Evolutionary conservation across 1,140 invertebrate species (phyloP).

Genomic region (Teleopsis dalmanni): DNA sequence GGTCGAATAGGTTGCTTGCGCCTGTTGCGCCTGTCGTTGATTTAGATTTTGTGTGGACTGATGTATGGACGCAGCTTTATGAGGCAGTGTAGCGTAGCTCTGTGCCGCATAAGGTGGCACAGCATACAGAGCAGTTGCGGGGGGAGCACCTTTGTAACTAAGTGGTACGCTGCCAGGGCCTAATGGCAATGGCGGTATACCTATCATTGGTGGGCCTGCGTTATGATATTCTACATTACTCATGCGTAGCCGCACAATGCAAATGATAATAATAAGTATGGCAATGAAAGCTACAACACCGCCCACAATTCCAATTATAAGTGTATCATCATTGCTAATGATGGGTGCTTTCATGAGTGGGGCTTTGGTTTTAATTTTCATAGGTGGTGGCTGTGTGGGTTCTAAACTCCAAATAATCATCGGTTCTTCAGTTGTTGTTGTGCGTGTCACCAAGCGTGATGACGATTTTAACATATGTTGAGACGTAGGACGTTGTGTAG

Average conservation of each 20-base stretch:
- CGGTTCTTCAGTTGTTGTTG: conserved; percentile 57
- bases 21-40: conserved; percentile 48
- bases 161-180: conserved; percentile 47
- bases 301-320: conserved; percentile 86
- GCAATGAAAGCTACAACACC: conserved; percentile 85
- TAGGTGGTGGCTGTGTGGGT: conserved; percentile 49
- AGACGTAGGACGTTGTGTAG: conserved; percentile 42
- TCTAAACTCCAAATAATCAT: conserved; percentile 82
- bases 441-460: conserved; percentile 46
- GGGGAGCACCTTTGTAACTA: conserved; percentile 48
- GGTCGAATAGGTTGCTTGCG: conserved; percentile 36
- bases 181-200: conserved; percentile 47
- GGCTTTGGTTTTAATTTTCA: conserved; percentile 51
- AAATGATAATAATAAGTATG: conserved; percentile 79
- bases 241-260: conserved; percentile 68
- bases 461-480: conserved; percentile 33
- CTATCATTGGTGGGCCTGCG: conserved; percentile 51
- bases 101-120: conserved; percentile 49
- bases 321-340: conserved; percentile 76
- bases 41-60: conserved; percentile 48
- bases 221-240: conserved; percentile 59
- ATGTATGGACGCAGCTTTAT: conserved; percentile 48
- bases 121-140: conserved; percentile 44
- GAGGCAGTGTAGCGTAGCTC: conserved; percentile 54
- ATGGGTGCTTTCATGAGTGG: conserved; percentile 52